Conservation (phyloP, 1,140 invertebrate genomes). For the Zaprionus gabonicus region DNA sequence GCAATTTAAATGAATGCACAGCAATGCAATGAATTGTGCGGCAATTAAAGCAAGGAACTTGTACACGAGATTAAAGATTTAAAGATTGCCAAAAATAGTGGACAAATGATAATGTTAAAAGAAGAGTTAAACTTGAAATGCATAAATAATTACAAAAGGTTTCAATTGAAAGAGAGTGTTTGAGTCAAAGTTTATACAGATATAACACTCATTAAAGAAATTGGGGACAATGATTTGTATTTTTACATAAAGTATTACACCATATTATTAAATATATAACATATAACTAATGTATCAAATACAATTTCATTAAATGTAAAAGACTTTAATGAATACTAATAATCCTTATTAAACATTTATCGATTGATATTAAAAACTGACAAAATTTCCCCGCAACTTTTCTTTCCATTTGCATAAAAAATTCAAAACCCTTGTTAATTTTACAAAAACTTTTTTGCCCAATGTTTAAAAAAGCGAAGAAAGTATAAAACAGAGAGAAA, state of each 20-base stretch:
- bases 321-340: neutral
- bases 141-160: too few relatives aligned
- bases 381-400: neutral
- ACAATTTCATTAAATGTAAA: neutral
- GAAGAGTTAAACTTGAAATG: too few relatives aligned
- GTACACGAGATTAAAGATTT: neutral
- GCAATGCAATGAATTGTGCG: conserved; percentile 9
- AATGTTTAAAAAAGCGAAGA: neutral
- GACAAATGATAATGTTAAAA: too few relatives aligned
- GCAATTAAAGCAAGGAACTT: neutral
- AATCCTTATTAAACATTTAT: neutral
- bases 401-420: neutral
- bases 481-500: neutral
- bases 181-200: too few relatives aligned
- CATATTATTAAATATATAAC: too few relatives aligned
- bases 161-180: too few relatives aligned
- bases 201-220: too few relatives aligned
- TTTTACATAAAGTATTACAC: too few relatives aligned
- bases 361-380: neutral
- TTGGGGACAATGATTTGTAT: rapidly evolving
- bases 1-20: conserved; percentile 23
- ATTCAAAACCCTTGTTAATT: neutral
- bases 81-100: neutral
- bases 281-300: too few relatives aligned
- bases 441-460: neutral